These are phyloP conservation scores for Chromis chromis DNA, from an alignment of 2,797 vertebrate species.

Conservation along the genomic window DNA sequence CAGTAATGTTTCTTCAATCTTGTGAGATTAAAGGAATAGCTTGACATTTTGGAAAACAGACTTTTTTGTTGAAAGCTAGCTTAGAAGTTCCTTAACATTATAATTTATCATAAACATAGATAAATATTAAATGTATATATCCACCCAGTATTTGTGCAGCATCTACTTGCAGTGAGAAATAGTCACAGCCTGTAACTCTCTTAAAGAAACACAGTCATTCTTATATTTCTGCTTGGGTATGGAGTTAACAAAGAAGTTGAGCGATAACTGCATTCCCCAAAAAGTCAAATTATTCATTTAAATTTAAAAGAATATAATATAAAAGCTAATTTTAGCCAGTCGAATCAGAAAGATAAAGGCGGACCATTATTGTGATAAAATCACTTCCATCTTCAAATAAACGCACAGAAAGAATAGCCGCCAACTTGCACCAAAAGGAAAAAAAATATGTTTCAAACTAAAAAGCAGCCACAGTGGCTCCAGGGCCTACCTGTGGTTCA, in stretches of 20 bases:
- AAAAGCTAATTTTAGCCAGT: conserved; percentile 14
- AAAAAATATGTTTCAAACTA: conserved; percentile 40
- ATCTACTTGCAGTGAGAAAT: neutral
- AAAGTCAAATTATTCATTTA: neutral
- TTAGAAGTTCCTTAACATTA: neutral
- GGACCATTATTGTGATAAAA: conserved; percentile 10
- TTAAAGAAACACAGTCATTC: neutral
- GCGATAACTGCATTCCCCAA: neutral
- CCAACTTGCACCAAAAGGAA: conserved; percentile 23
- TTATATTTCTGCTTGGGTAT: neutral
- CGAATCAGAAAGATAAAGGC: conserved; percentile 8
- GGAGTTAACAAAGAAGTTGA: neutral
- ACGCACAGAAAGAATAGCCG: conserved; percentile 11
- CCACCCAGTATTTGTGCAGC: neutral
- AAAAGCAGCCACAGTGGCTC: conserved; percentile 59
- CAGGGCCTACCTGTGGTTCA: conserved; percentile 59
- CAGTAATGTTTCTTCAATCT: neutral
- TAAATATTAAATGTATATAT: neutral
- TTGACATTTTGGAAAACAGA: neutral
- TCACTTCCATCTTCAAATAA: conserved; percentile 47
- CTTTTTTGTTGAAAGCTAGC: neutral
- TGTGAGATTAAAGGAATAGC: neutral
- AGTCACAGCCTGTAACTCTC: neutral
- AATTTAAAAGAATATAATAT: conserved; percentile 1
- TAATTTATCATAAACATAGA: neutral